These are phyloP conservation scores for Ondatra zibethicus DNA, from an alignment of 2,113 vertebrate genomes.

Conservation along the genomic window DNA sequence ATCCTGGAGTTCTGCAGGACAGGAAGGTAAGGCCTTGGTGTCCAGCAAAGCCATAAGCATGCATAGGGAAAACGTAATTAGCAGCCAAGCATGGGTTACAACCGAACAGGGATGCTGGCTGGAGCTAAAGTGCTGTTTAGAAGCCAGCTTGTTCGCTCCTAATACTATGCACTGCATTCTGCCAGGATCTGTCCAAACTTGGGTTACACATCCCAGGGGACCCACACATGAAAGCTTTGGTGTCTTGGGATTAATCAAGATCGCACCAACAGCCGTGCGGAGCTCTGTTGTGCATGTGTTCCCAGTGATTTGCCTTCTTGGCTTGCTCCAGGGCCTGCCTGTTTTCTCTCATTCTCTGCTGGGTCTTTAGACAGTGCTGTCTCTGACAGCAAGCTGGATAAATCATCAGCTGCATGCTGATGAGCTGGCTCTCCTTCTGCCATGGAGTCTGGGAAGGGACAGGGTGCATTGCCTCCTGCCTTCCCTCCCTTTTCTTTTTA, in stretches of 20 bases:
- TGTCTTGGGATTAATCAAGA: constrained; percentile 61
- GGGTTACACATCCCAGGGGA: constrained; percentile 18
- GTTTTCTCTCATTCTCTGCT: constrained; percentile 69
- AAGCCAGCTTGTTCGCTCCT: constrained; percentile 65
- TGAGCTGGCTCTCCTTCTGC: constrained; percentile 73
- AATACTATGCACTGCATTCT: constrained; percentile 41
- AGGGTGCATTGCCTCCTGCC: neutral
- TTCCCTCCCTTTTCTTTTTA: constrained; percentile 51
- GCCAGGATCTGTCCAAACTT: constrained; percentile 53
- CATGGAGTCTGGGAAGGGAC: constrained; percentile 15
- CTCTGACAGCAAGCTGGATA: constrained; percentile 69
- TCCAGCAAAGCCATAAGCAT: constrained; percentile 21
- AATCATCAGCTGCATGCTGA: constrained; percentile 75
- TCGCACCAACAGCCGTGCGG: constrained; percentile 3
- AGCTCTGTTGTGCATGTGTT: constrained; percentile 37
- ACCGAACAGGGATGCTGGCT: neutral
- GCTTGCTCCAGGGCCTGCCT: constrained; percentile 64
- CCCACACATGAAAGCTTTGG: constrained; percentile 49
- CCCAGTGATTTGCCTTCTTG: constrained; percentile 62
- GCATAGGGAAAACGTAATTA: constrained; percentile 23
- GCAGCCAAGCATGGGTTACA: neutral
- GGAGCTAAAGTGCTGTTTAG: constrained; percentile 41
- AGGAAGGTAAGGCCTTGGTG: neutral
- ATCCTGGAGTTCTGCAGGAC: neutral
- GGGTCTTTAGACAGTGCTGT: constrained; percentile 55